These are phyloP conservation scores for Nycticorax nycticorax DNA, from an alignment of 2,113 vertebrate species.

Conservation along the genomic window DNA sequence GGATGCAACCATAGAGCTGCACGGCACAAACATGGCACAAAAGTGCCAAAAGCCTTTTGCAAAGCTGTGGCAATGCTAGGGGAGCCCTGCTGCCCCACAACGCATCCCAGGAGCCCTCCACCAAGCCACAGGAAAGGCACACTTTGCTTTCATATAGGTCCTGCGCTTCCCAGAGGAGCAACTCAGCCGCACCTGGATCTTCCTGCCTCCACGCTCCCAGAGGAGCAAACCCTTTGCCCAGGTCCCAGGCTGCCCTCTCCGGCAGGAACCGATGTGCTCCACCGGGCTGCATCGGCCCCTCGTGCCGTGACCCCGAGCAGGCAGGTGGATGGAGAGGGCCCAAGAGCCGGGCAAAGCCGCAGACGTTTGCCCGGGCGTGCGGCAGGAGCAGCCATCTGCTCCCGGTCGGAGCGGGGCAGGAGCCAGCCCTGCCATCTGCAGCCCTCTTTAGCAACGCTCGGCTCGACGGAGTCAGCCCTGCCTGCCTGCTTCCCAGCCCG, in stretches of 20 bases:
- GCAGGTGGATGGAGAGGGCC: background rate
- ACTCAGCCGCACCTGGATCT: background rate
- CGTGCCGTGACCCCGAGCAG: background rate
- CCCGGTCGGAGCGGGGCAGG: background rate
- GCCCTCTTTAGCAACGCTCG: background rate
- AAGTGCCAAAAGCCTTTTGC: background rate
- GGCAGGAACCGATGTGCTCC: background rate
- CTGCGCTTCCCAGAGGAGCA: background rate
- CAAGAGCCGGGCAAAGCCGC: background rate
- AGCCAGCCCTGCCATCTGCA: constrained; percentile 55
- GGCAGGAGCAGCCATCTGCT: constrained; percentile 29
- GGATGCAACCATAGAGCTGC: background rate
- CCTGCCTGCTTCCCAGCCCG: background rate
- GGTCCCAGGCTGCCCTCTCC: no score
- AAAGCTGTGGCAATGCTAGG: background rate
- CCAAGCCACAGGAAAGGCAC: background rate
- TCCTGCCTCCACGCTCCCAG: accelerated
- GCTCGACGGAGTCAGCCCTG: background rate
- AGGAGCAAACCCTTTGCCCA: background rate
- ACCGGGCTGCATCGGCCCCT: background rate
- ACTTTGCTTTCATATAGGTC: background rate
- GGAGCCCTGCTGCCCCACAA: background rate
- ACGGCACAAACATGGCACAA: background rate
- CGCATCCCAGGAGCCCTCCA: background rate
- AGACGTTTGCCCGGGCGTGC: background rate